Evolutionary conservation across 2,888 invertebrate genomes (phyloP).

Genomic region (Lochmaea capreae): DNA sequence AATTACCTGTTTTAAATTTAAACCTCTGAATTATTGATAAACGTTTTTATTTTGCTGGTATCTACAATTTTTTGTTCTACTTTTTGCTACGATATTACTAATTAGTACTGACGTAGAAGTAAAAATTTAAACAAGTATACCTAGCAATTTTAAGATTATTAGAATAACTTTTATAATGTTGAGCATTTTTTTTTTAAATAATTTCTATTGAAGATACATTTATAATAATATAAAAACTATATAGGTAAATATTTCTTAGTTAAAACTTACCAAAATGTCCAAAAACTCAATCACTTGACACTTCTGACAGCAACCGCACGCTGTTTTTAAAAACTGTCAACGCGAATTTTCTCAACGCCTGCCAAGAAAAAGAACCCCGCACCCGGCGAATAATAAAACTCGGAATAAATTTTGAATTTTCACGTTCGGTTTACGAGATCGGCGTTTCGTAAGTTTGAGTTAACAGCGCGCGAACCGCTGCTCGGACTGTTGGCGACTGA

Average conservation of each 20-base stretch:
- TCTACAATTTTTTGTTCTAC: too few species aligned
- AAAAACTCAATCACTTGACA: neutral
- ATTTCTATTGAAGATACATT: neutral
- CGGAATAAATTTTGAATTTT: constrained; percentile 3
- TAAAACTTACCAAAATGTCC: neutral
- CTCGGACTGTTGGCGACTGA: constrained; percentile 12
- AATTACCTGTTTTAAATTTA: too few species aligned
- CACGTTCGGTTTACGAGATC: constrained; percentile 1
- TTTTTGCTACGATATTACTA: too few species aligned
- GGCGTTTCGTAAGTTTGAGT: neutral
- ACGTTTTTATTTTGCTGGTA: too few species aligned
- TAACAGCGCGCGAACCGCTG: neutral
- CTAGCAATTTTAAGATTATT: too few species aligned
- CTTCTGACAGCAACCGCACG: neutral
- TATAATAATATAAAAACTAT: neutral
- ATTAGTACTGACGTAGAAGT: too few species aligned
- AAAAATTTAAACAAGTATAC: too few species aligned
- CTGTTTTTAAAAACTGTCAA: constrained; percentile 1
- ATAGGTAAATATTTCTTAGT: neutral
- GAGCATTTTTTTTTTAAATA: too few species aligned
- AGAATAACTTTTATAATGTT: too few species aligned
- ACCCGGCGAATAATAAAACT: constrained; percentile 3
- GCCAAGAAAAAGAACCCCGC: neutral
- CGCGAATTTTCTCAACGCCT: neutral
- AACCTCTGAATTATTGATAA: too few species aligned